phyloP scores from a whole-genome alignment of 2,888 invertebrate species.

The Philereme vetulata region DNA sequence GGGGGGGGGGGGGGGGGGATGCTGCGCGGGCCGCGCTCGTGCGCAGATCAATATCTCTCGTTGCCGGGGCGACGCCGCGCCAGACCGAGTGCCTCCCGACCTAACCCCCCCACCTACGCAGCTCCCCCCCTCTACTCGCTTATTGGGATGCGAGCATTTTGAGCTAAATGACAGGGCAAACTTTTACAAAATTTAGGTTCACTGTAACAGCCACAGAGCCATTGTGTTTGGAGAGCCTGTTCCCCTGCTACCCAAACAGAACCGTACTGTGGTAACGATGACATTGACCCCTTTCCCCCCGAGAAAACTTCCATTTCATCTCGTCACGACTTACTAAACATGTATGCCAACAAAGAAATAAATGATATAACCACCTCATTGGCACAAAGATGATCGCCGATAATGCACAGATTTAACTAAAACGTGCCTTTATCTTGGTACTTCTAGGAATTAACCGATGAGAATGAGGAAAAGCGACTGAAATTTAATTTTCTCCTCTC shows the following conservation, averaged over 20 bases:
- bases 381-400: slow-evolving; percentile 18
- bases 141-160: slow-evolving; percentile 80
- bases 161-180: slow-evolving; percentile 74
- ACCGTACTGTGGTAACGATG: slow-evolving; percentile 47
- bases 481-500: slow-evolving; percentile 34
- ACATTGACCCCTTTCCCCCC: slow-evolving; percentile 64
- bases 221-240: slow-evolving; percentile 39
- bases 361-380: slow-evolving; percentile 18
- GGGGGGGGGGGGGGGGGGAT: slow-evolving; percentile 60
- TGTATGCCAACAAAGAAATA: slow-evolving; percentile 28
- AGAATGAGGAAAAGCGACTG: slow-evolving; percentile 20
- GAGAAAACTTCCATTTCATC: slow-evolving; percentile 53
- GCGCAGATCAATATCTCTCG: slow-evolving; percentile 82
- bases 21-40: slow-evolving; percentile 66
- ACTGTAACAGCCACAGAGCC: slow-evolving; percentile 47
- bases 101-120: slow-evolving; percentile 65
- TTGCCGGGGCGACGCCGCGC: slow-evolving; percentile 85
- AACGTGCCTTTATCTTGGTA: slow-evolving; percentile 11
- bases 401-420: slow-evolving; percentile 17
- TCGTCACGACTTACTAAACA: slow-evolving; percentile 37
- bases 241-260: slow-evolving; percentile 2
- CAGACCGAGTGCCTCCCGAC: slow-evolving; percentile 86
- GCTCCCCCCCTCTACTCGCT: slow-evolving; percentile 69
- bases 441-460: slow-evolving; percentile 12
- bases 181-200: slow-evolving; percentile 58